Conservation (phyloP, 2,797 vertebrate genomes). For the Gymnopithys bicolor region DNA sequence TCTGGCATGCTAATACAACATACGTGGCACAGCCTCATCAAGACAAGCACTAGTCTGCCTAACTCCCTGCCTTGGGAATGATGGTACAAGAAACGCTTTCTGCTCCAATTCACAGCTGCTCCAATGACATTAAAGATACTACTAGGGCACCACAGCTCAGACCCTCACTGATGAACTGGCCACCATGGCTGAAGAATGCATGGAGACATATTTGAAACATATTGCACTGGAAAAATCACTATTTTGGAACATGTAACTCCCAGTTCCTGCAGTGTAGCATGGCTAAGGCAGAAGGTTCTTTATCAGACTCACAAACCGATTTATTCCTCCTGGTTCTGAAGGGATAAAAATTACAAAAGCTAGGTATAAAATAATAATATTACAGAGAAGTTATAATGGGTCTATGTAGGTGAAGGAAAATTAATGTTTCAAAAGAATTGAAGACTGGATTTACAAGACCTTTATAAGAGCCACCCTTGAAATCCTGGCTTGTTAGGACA, state of each 20-base stretch:
- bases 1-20: background rate
- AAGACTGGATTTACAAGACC: background rate
- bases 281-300: background rate
- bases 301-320: background rate
- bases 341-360: background rate
- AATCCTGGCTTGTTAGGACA: background rate
- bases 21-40: background rate
- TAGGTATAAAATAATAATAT: conserved; percentile 12
- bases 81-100: background rate
- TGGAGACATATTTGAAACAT: background rate
- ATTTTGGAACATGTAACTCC: background rate
- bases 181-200: background rate
- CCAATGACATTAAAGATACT: background rate
- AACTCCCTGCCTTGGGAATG: background rate
- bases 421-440: background rate
- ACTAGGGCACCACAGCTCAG: background rate
- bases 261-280: background rate
- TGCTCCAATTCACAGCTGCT: conserved; percentile 41
- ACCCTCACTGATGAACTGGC: background rate
- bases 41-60: background rate
- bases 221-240: background rate
- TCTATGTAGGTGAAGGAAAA: background rate
- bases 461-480: background rate
- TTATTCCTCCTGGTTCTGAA: background rate
- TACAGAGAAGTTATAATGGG: background rate